These are phyloP conservation scores for Spinus pinus DNA, from an alignment of 2,797 vertebrate species.

Conservation along the genomic window DNA sequence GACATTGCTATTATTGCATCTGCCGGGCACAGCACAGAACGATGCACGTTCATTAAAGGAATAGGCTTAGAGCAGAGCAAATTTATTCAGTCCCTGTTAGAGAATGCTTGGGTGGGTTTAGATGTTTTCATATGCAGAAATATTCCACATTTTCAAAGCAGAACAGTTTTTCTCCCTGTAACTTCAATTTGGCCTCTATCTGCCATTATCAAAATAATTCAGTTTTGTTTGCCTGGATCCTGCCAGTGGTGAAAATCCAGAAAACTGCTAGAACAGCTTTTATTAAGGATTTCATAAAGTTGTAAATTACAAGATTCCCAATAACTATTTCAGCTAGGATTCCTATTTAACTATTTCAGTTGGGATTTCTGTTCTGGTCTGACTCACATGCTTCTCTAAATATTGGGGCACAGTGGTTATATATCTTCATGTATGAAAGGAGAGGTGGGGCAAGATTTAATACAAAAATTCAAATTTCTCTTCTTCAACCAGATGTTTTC, in stretches of 20 bases:
- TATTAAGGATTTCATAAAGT: not conserved
- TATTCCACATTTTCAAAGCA: not conserved
- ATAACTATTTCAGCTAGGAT: not conserved
- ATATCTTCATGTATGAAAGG: not conserved
- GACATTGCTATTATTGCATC: conserved; percentile 66
- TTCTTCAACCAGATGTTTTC: not conserved
- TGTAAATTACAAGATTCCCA: not conserved
- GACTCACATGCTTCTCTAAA: not conserved
- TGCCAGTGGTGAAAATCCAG: not conserved
- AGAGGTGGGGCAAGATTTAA: not conserved
- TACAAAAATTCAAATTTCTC: not conserved
- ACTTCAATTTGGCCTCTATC: not conserved
- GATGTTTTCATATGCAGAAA: not conserved
- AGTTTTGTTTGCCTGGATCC: not conserved
- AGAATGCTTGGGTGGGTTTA: not conserved
- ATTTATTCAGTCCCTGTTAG: not conserved
- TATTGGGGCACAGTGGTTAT: not conserved
- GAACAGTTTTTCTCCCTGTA: not conserved
- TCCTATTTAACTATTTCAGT: not conserved
- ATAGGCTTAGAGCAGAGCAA: conserved; percentile 12
- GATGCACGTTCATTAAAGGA: conserved; percentile 42
- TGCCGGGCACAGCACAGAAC: conserved; percentile 29
- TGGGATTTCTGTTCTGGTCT: not conserved
- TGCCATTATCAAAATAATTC: not conserved
- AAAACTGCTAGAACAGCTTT: not conserved